Evolutionary conservation across 2,113 vertebrate genomes (phyloP), one percentile per base, ranked within the genome.

Genomic region (Chionodraco myersi): DNA sequence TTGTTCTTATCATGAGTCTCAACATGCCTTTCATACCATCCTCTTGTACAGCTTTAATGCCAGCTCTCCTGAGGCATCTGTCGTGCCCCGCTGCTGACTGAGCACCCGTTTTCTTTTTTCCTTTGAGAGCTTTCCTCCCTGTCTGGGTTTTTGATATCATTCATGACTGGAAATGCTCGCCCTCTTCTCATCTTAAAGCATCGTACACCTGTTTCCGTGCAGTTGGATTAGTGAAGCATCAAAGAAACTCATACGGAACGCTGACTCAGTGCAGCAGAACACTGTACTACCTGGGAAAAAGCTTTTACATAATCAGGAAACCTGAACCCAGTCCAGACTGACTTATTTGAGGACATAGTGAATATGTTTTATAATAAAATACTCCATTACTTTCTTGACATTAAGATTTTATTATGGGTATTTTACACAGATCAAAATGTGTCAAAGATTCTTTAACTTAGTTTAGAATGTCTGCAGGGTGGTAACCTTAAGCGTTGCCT

Each of bases 21-120:
- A 78, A 88, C 89, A 92, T 87, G 60, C 82, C 74, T 83, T 52
- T 58, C 74, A 79, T 90, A 89, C 78, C 73, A 79, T 77, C n/a
- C 23, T 82, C 63, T 82, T 79, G 64, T 64, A 21, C 67, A 34
- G 23, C 6, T 85, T 60, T 63, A 66, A 75, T 41, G 58, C 34
- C 71, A 51, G 49, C 68, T 79, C 75, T 83, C 75, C 63, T 11
- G 77, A 72, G 79, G 67, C 47, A 54, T 80, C 63, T 64, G 68
- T 65, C 3, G 64, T 34, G 59, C 52, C 60, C 49, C 11, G 23
- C 36, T 44, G 70, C 52, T 30, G 65, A 67, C 52, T 30, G 65
- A 67, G 18, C 15, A 44, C 74, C 74, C 52, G 47, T 60, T 66
- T 44, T 72, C 56, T 21, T 18, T 74, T 72, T 84, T 75, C 51